Percentiles rank a stretch among this genome's conserved stretches.
phyloP scores from a whole-genome alignment of 2,888 invertebrate species.

The Spodoptera littoralis region DNA sequence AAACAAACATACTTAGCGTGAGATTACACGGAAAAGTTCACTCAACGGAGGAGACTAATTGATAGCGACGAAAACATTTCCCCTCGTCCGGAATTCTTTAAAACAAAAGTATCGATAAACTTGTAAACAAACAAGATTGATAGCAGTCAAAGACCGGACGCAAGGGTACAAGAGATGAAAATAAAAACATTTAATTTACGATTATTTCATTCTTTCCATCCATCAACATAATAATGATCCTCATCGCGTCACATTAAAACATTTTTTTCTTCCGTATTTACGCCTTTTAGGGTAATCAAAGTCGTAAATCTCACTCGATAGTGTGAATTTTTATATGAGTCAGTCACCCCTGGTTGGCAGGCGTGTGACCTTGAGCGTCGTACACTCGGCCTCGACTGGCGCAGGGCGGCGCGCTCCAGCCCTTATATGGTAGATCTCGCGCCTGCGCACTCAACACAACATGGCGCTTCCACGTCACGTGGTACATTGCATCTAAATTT shows the following conservation, averaged over 20 bases:
- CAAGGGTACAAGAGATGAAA: conserved; percentile 39
- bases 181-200: conserved; percentile 48
- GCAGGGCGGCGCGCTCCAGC: conserved; percentile 66
- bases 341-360: conserved; percentile 75
- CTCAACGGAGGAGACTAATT: conserved; percentile 18
- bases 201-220: conserved; percentile 56
- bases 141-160: conserved; percentile 48
- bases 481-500: conserved; percentile 73
- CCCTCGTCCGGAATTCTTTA: conserved; percentile 19
- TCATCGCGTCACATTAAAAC: conserved; percentile 58
- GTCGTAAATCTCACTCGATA: conserved; percentile 74
- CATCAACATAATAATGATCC: conserved; percentile 60
- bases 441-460: conserved; percentile 47
- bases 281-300: conserved; percentile 70
- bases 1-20: conserved; percentile 24
- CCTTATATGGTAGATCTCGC: conserved; percentile 70
- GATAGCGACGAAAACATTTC: conserved; percentile 21
- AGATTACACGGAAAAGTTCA: conserved; percentile 25
- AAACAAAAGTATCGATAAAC: conserved; percentile 19
- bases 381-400: conserved; percentile 65
- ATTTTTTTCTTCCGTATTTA: conserved; percentile 74
- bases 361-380: conserved; percentile 65
- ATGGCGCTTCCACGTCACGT: conserved; percentile 75
- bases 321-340: conserved; percentile 79
- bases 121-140: conserved; percentile 39